Conservation (phyloP, 1,140 invertebrate species). For the Patella vulgata region DNA sequence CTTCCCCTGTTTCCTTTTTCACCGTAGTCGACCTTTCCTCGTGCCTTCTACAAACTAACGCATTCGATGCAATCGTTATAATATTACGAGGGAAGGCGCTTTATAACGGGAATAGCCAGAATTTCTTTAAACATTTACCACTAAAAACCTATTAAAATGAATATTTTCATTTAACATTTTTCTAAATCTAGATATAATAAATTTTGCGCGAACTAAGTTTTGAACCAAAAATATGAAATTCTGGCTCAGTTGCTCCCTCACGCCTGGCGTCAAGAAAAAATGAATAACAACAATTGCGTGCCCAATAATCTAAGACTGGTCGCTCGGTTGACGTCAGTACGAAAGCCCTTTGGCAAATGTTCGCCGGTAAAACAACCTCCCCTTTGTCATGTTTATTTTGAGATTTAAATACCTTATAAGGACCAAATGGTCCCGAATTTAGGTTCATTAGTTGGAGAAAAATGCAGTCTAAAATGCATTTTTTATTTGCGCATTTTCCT, state of each 20-base stretch:
- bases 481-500: no score
- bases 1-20: constrained; percentile 20
- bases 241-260: constrained; percentile 34
- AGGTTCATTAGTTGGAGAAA: no score
- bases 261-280: constrained; percentile 52
- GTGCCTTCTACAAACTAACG: background rate
- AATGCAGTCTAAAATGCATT: no score
- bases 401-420: background rate
- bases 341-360: constrained; percentile 52
- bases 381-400: constrained; percentile 6
- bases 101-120: constrained; percentile 38
- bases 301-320: constrained; percentile 59
- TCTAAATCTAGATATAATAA: constrained; percentile 1
- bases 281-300: constrained; percentile 57
- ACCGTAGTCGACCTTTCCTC: constrained; percentile 21
- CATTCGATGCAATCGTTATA: background rate
- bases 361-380: constrained; percentile 44
- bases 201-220: constrained; percentile 14
- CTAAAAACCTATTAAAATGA: background rate
- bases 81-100: constrained; percentile 24
- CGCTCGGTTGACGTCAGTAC: constrained; percentile 59
- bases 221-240: constrained; percentile 16
- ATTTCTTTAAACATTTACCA: background rate
- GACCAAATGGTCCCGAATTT: no score
- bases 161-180: constrained; percentile 2